Evolutionary conservation across 2,113 vertebrate genomes (phyloP), one percentile per base, ranked within the genome.

Genomic region (Mugil cephalus): DNA sequence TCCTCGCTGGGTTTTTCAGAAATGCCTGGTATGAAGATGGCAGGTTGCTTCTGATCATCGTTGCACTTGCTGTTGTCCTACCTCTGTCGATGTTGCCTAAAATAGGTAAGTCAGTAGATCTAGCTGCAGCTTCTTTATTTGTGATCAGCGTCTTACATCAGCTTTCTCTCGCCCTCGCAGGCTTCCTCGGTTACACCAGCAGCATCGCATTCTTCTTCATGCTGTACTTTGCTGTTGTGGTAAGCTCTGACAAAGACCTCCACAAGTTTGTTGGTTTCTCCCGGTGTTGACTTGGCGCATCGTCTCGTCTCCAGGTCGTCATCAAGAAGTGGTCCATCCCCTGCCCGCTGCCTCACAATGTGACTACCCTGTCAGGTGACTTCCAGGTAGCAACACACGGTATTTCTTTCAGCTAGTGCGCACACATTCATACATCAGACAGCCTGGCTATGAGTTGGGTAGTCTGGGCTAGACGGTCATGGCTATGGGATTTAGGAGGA

Each of bases 171-270:
- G 0, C 91, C 88, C 65, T 93, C 89, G 88, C 92, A 99, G 98
- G 96, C 84, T 98, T 98, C 93, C 95, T 99, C 90, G 96, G 96
- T 87, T 99, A 97, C 93, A 97, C 96, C 90, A 99, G 97, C 90
- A 95, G 96, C 93, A 86, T 98, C 64, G 96, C 97, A 87, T 98
- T 97, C 93, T 86, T 97, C 91, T 96, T 97, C 91, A 97, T 96
- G 95, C 86, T 96, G 80, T 98, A 97, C 88, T 98, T 99, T 92
- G 85, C 94, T 83, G 77, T 95, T 84, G 96, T 97, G 96, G 97
- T 98, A 93, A 98, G 96, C 75, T 40, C 3, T 52, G 39, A 36
- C 62, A 18, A 7, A 38, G 52, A 40, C 38, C 15, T 45, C 0
- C n/a, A 8, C 6, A 34, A 7, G 14, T 45, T 2, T 3, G 0